Percentiles rank a stretch among this genome's conserved stretches.
Evolutionary conservation across 2,113 vertebrate species (phyloP).

Genomic region (Notothenia rossii): DNA sequence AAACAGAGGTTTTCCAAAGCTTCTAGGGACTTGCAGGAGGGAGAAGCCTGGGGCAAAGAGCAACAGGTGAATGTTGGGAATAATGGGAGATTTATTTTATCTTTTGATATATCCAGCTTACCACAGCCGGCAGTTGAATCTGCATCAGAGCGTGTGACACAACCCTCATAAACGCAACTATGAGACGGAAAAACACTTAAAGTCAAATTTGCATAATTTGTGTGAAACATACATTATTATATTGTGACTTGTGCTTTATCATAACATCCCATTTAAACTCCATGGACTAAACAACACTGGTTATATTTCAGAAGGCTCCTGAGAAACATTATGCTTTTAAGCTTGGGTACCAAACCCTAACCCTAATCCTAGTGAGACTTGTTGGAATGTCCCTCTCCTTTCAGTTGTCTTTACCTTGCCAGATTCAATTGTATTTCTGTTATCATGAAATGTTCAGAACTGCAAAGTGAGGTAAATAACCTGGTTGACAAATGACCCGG

Average conservation of each 20-base stretch:
- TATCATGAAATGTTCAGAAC: neutral
- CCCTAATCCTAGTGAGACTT: too few relatives aligned
- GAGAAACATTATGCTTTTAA: too few relatives aligned
- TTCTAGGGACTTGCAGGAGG: neutral
- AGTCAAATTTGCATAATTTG: too few relatives aligned
- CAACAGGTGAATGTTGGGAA: constrained; percentile 10
- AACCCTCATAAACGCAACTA: neutral
- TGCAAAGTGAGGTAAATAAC: neutral
- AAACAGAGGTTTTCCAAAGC: neutral
- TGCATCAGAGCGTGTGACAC: neutral
- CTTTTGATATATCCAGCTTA: neutral
- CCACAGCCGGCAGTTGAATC: neutral
- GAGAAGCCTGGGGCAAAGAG: neutral
- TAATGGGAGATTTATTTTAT: neutral
- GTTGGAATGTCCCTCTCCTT: too few relatives aligned
- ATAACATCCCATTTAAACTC: too few relatives aligned
- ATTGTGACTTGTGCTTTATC: too few relatives aligned
- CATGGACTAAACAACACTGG: neutral
- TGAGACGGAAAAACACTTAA: neutral
- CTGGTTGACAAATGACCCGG: neutral
- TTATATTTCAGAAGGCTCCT: neutral
- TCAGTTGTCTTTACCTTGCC: too few relatives aligned
- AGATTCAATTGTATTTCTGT: too few relatives aligned
- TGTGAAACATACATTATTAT: too few relatives aligned
- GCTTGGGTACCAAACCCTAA: too few relatives aligned